These are phyloP conservation scores for Ophion costatus DNA, from an alignment of 2,888 invertebrate genomes.

Conservation along the genomic window DNA sequence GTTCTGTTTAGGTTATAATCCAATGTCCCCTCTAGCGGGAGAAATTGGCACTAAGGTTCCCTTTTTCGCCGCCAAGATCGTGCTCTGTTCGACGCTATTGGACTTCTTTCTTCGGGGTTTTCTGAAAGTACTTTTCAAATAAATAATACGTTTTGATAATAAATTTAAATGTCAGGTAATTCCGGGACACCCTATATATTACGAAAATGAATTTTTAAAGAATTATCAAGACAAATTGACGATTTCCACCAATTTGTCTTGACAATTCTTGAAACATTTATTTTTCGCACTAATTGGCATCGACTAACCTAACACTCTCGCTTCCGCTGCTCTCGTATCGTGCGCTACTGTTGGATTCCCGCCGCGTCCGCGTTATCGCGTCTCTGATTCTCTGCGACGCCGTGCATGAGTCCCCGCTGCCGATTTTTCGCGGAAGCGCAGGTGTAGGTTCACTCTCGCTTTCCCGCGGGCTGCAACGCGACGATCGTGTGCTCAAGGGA, in stretches of 20 bases:
- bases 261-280: neutral
- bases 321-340: constrained; percentile 82
- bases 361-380: constrained; percentile 81
- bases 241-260: neutral
- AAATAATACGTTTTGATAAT: too few species aligned
- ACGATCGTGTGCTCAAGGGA: constrained; percentile 81
- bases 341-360: constrained; percentile 81
- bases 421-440: constrained; percentile 79
- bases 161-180: too few species aligned
- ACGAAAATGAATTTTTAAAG: neutral
- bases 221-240: neutral
- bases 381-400: constrained; percentile 82
- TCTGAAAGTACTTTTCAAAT: too few species aligned
- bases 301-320: constrained; percentile 79
- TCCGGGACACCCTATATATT: too few species aligned
- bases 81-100: too few species aligned
- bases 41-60: too few species aligned
- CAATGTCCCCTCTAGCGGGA: too few species aligned
- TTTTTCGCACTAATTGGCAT: neutral
- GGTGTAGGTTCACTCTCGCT: constrained; percentile 83
- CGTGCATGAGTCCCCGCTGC: constrained; percentile 77
- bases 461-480: constrained; percentile 81
- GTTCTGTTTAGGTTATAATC: too few species aligned
- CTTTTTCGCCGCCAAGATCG: too few species aligned
- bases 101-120: too few species aligned